These are phyloP conservation scores for Hippasteria phrygiana DNA, from an alignment of 53 echinoderm and acorn worm species.

Conservation along the genomic window DNA sequence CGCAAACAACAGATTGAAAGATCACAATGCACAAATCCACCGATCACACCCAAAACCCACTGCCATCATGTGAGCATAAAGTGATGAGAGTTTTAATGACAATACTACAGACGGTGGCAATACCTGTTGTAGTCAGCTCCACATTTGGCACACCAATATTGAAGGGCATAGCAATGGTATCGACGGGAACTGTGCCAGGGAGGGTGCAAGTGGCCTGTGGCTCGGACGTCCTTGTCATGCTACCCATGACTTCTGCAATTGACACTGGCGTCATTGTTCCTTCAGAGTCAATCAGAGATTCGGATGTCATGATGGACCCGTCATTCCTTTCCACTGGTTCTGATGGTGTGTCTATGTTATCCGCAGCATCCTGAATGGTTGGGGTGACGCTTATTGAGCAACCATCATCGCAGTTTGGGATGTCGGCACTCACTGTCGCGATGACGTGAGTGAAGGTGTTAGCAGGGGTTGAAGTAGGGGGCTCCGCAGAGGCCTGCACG, in stretches of 20 bases:
- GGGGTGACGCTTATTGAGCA: not conserved
- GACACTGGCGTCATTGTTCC: constrained; percentile 18
- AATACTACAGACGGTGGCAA: not conserved
- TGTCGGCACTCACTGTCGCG: not conserved
- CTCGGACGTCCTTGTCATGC: constrained; percentile 20
- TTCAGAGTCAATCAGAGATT: constrained; percentile 21
- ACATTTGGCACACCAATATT: constrained; percentile 84
- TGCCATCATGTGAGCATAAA: too few relatives aligned
- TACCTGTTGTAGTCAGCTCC: constrained; percentile 80
- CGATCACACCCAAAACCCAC: too few relatives aligned
- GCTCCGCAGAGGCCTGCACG: not conserved
- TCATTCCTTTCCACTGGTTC: not conserved
- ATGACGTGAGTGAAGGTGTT: constrained; percentile 42
- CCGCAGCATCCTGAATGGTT: not conserved
- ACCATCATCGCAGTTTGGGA: not conserved
- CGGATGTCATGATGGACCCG: not conserved
- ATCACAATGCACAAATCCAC: too few relatives aligned
- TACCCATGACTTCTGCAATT: constrained; percentile 38
- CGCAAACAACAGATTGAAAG: too few relatives aligned
- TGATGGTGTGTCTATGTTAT: not conserved
- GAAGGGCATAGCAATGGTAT: constrained; percentile 51
- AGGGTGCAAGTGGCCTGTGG: constrained; percentile 20
- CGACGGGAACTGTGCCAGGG: constrained; percentile 31
- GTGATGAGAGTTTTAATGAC: not conserved
- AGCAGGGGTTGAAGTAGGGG: constrained; percentile 8